Evolutionary conservation across 2,797 vertebrate species (phyloP).

Genomic region (Anguilla pacifica): DNA sequence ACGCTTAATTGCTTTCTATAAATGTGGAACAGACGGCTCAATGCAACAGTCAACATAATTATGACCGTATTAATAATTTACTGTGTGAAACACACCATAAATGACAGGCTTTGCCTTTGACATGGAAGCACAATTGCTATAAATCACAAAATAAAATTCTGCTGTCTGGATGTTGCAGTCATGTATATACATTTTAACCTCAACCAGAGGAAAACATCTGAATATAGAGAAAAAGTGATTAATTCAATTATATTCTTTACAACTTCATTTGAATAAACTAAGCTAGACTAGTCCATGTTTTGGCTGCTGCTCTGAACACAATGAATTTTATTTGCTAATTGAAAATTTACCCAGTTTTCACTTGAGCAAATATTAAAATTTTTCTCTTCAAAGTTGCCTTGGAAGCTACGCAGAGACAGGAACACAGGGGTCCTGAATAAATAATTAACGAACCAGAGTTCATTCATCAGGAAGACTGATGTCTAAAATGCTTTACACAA

Average conservation of each 20-base stretch:
- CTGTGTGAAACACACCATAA: not conserved
- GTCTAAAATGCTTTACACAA: constrained; percentile 66
- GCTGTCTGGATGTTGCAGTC: not conserved
- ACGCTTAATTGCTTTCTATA: constrained; percentile 5
- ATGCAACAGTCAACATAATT: not conserved
- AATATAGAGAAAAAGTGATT: not conserved
- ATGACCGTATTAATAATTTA: not conserved
- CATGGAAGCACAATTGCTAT: not conserved
- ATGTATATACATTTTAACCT: not conserved
- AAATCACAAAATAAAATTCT: not conserved
- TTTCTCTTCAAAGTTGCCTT: not conserved
- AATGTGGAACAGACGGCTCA: not conserved
- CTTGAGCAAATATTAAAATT: not conserved
- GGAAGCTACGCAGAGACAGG: constrained; percentile 42
- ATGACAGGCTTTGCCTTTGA: not conserved
- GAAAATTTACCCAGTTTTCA: not conserved
- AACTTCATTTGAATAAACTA: not conserved
- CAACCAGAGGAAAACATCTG: not conserved
- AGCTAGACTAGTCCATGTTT: not conserved
- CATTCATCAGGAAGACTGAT: constrained; percentile 61
- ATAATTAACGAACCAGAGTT: constrained; percentile 70
- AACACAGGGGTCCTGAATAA: constrained; percentile 63
- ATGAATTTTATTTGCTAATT: not conserved
- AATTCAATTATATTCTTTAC: not conserved
- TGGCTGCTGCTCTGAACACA: not conserved